Conservation (phyloP, 2,797 vertebrate genomes). For the Muraenolepis orangiensis region DNA sequence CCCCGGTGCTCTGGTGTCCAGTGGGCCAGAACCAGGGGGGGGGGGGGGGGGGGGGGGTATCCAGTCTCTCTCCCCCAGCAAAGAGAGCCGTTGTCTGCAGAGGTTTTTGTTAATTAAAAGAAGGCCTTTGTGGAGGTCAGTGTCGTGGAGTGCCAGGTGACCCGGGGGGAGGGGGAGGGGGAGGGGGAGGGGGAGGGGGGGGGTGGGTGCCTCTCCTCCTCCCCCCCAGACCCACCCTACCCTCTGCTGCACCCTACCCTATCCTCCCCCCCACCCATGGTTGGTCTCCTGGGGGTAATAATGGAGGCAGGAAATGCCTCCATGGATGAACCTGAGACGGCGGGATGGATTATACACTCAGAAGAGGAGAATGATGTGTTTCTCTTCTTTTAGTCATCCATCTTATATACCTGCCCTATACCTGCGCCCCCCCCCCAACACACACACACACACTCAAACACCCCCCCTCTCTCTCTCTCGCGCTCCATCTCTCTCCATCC, state of each 20-base stretch:
- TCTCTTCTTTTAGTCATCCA: slow-evolving; percentile 58
- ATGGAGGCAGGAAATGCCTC: slow-evolving; percentile 72
- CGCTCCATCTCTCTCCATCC: neutral
- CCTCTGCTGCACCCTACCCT: slow-evolving; percentile 42
- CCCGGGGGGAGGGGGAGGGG: too few relatives aligned
- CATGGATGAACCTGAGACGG: slow-evolving; percentile 61
- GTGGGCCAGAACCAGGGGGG: slow-evolving; percentile 54
- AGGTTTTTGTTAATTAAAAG: slow-evolving; percentile 79
- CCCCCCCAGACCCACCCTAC: too few relatives aligned
- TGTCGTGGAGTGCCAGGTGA: slow-evolving; percentile 65
- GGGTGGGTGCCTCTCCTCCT: too few relatives aligned
- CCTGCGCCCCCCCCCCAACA: slow-evolving; percentile 19
- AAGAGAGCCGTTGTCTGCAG: slow-evolving; percentile 75
- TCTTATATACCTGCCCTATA: slow-evolving; percentile 26
- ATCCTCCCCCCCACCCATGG: slow-evolving; percentile 12
- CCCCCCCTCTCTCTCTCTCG: neutral
- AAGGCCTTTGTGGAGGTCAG: slow-evolving; percentile 53
- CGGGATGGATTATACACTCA: slow-evolving; percentile 68
- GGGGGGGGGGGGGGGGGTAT: slow-evolving; percentile 52
- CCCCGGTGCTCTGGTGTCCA: slow-evolving; percentile 63
- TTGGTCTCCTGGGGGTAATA: slow-evolving; percentile 68
- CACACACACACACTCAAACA: neutral
- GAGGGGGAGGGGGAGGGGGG: too few relatives aligned
- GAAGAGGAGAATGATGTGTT: slow-evolving; percentile 62
- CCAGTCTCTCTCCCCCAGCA: slow-evolving; percentile 68